These are phyloP conservation scores for Aldabrachelys gigantea DNA, from an alignment of 2,113 vertebrate species.

Conservation along the genomic window DNA sequence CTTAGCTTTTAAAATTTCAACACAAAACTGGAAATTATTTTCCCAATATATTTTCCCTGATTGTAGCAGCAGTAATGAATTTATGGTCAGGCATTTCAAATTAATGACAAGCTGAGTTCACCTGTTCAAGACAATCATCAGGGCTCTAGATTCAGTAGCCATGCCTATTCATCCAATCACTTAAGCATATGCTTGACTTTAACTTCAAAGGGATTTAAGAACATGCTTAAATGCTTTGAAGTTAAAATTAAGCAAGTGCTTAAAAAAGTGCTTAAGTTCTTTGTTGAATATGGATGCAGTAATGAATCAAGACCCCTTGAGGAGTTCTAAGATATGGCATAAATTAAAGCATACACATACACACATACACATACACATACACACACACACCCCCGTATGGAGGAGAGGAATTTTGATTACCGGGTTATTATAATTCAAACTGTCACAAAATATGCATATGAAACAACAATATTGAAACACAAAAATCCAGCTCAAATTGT, in stretches of 20 bases:
- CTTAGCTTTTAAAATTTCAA: constrained; percentile 12
- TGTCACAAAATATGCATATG: constrained; percentile 26
- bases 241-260: constrained; percentile 61
- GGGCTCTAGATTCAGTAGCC: background rate
- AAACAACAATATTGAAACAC: constrained; percentile 9
- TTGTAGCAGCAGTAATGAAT: constrained; percentile 14
- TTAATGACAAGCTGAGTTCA: constrained; percentile 37
- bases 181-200: constrained; percentile 1
- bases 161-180: constrained; percentile 51
- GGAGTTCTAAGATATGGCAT: constrained; percentile 65
- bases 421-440: constrained; percentile 36
- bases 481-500: constrained; percentile 12
- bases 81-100: constrained; percentile 5
- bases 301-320: constrained; percentile 59
- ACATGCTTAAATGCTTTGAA: constrained; percentile 58
- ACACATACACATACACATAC: constrained; percentile 55
- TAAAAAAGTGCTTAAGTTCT: constrained; percentile 59
- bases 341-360: constrained; percentile 64
- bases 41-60: background rate
- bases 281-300: constrained; percentile 59
- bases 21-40: background rate
- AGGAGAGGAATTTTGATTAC: constrained; percentile 68
- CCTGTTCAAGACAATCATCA: constrained; percentile 6
- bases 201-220: constrained; percentile 44
- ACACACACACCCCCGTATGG: constrained; percentile 19